Evolutionary conservation across 2,113 vertebrate species (phyloP).

Genomic region (Varanus komodoensis): DNA sequence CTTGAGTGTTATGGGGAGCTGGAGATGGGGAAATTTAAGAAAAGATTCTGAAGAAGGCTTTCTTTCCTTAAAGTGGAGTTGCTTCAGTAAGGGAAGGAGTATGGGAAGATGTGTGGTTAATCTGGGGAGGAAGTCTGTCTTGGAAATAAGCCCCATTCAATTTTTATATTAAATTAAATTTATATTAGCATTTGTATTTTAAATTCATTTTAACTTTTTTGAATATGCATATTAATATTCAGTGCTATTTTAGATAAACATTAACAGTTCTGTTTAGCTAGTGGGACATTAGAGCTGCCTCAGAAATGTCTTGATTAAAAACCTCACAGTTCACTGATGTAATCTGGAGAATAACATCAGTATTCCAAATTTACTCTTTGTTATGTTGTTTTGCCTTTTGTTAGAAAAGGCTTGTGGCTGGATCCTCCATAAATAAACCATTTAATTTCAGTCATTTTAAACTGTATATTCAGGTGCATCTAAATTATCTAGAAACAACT

Average conservation of each 20-base stretch:
- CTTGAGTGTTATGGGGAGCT: background rate
- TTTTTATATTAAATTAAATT: conserved; percentile 20
- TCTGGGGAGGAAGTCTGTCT: background rate
- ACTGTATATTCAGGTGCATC: conserved; percentile 72
- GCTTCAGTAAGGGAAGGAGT: background rate
- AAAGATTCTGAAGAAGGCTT: background rate
- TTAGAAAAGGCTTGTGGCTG: background rate
- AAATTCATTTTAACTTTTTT: background rate
- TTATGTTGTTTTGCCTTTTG: background rate
- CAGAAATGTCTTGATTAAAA: background rate
- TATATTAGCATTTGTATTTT: conserved; percentile 14
- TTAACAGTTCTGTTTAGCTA: background rate
- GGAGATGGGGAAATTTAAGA: background rate
- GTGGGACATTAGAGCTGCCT: background rate
- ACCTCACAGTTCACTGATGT: background rate
- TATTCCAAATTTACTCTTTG: background rate
- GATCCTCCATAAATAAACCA: background rate
- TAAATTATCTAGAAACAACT: conserved; percentile 82
- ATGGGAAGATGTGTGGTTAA: background rate
- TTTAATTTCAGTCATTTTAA: conserved; percentile 1
- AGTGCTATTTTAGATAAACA: conserved; percentile 26
- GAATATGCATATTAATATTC: background rate
- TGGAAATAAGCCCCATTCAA: background rate
- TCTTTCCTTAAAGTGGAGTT: no score
- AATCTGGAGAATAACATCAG: background rate